phyloP scores from a whole-genome alignment of 2,113 vertebrate genomes.

The Ciconia maguari region DNA sequence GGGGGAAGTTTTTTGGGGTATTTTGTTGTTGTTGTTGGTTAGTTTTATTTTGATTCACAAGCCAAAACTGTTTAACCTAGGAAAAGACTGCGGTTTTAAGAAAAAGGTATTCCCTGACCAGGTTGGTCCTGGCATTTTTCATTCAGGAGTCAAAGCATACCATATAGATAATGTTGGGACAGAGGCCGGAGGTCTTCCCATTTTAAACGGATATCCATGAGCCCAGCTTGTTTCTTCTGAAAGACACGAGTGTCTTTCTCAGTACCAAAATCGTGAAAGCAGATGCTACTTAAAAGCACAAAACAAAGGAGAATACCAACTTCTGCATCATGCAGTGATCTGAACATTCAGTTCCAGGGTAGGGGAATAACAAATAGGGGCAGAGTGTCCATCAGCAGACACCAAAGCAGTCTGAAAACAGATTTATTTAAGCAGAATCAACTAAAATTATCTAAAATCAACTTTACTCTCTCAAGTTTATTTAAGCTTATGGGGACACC shows the following conservation, averaged over 20 bases:
- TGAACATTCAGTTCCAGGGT: neutral
- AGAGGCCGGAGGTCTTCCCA: neutral
- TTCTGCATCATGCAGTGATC: neutral
- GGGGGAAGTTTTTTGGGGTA: no score
- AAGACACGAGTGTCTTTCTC: neutral
- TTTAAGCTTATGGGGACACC: neutral
- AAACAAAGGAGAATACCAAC: neutral
- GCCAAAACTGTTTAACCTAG: neutral
- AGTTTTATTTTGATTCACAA: neutral
- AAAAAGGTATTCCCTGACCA: neutral
- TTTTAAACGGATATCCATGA: neutral
- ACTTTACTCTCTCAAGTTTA: neutral
- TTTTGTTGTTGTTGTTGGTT: neutral
- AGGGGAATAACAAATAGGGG: neutral
- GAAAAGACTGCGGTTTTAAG: neutral
- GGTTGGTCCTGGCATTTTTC: neutral
- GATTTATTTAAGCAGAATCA: neutral
- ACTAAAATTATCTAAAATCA: neutral
- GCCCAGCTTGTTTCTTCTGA: neutral
- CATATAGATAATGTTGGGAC: no score
- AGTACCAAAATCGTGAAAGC: neutral
- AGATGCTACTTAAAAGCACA: neutral
- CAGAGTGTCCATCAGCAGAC: neutral
- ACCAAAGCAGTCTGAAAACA: neutral
- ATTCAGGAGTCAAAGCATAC: neutral